These are phyloP conservation scores for Periophthalmodon schlosseri DNA, from an alignment of 2,113 vertebrate species.

Conservation along the genomic window DNA sequence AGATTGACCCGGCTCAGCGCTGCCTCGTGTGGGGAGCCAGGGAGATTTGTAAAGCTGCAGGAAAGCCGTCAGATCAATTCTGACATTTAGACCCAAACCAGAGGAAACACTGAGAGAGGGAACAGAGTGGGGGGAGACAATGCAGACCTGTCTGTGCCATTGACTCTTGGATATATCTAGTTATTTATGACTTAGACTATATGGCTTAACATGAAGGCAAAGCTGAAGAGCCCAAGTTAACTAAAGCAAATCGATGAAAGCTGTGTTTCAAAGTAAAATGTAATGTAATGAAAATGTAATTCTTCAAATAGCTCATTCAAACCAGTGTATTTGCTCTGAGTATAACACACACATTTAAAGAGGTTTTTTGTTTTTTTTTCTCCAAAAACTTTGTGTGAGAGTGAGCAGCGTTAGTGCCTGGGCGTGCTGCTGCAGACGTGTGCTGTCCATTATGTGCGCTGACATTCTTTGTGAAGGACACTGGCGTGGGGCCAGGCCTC, in stretches of 20 bases:
- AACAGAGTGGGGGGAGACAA: neutral
- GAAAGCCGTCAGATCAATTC: slow-evolving; percentile 15
- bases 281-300: neutral
- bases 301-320: slow-evolving; percentile 18
- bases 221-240: slow-evolving; percentile 15
- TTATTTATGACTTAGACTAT: neutral
- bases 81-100: slow-evolving; percentile 7
- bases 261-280: slow-evolving; percentile 20
- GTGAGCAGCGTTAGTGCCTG: slow-evolving; percentile 23
- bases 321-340: neutral
- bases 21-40: neutral
- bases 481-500: slow-evolving; percentile 77
- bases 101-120: neutral
- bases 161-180: neutral
- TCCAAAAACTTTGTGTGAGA: slow-evolving; percentile 14
- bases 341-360: neutral
- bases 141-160: neutral
- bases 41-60: slow-evolving; percentile 11
- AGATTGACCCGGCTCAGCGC: slow-evolving; percentile 6
- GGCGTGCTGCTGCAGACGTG: slow-evolving; percentile 35
- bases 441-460: slow-evolving; percentile 65
- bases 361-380: slow-evolving; percentile 18
- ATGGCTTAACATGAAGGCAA: neutral
- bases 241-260: slow-evolving; percentile 27
- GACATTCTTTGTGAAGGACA: slow-evolving; percentile 82